Evolutionary conservation across 2,888 invertebrate genomes (phyloP).

Genomic region (Tenthredo amoena): DNA sequence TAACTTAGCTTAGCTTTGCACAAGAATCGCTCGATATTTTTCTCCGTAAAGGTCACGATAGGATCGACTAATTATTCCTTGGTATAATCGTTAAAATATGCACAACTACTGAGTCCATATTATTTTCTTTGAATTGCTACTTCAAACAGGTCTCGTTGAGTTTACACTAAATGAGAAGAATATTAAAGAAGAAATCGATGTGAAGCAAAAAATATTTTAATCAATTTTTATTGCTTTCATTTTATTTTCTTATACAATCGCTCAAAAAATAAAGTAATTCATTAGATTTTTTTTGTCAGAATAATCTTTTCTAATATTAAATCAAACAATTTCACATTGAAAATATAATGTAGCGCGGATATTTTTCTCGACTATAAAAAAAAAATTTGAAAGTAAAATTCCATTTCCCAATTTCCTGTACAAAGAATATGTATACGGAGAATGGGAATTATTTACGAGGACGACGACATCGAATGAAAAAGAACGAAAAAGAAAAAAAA

Average conservation of each 20-base stretch:
- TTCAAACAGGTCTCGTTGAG: background rate
- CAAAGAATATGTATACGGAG: conserved; percentile 37
- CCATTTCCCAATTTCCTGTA: conserved; percentile 49
- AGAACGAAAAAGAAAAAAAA: background rate
- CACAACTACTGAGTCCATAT: background rate
- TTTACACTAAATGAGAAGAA: background rate
- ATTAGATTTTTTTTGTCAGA: background rate
- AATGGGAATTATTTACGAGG: conserved; percentile 23
- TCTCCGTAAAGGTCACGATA: conserved; percentile 41
- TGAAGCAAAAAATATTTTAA: background rate
- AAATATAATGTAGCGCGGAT: background rate
- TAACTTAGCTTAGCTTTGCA: background rate
- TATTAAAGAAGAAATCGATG: background rate
- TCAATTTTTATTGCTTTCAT: background rate
- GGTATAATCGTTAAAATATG: conserved; percentile 45
- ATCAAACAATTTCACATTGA: background rate
- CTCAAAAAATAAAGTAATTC: background rate
- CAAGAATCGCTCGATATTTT: conserved; percentile 37
- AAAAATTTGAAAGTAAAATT: conserved; percentile 10
- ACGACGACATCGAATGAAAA: background rate
- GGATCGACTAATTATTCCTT: conserved; percentile 49
- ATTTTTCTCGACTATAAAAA: background rate
- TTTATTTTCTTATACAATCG: background rate
- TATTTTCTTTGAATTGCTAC: conserved; percentile 25
- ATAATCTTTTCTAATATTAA: background rate